phyloP scores from a whole-genome alignment of 2,797 vertebrate genomes.

The Rachycentron canadum region DNA sequence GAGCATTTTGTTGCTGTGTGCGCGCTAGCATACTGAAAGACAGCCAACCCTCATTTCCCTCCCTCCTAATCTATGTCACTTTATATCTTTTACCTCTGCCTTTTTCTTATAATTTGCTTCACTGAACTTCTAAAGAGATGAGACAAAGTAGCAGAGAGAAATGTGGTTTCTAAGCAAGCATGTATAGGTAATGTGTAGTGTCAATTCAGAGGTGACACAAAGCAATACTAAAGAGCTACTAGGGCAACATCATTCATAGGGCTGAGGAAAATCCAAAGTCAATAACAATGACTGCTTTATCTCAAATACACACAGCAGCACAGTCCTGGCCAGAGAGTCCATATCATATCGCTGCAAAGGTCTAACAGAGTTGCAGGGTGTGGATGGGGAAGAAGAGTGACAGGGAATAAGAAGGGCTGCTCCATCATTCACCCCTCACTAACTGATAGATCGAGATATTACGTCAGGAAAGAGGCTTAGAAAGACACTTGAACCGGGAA shows the following conservation, averaged over 20 bases:
- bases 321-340: constrained; percentile 12
- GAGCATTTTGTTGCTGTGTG: not conserved
- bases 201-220: constrained; percentile 29
- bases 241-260: not conserved
- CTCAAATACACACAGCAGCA: constrained; percentile 7
- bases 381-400: not conserved
- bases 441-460: constrained; percentile 64
- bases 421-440: constrained; percentile 69
- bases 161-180: not conserved
- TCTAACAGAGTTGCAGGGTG: constrained; percentile 9
- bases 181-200: not conserved
- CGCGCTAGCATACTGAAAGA: not conserved
- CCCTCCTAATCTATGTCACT: not conserved
- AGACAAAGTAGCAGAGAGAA: not conserved
- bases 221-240: constrained; percentile 29
- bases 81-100: not conserved
- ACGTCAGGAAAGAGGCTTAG: constrained; percentile 58
- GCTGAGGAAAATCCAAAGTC: constrained; percentile 28
- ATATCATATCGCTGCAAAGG: constrained; percentile 8
- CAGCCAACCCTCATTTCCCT: not conserved
- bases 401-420: constrained; percentile 38
- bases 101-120: constrained; percentile 23
- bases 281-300: constrained; percentile 31
- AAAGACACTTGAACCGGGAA: constrained; percentile 65
- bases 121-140: not conserved